Percentiles rank a stretch among this genome's conserved stretches.
Conservation (phyloP, 2,113 vertebrate genomes). For the Synchiropus splendidus region DNA sequence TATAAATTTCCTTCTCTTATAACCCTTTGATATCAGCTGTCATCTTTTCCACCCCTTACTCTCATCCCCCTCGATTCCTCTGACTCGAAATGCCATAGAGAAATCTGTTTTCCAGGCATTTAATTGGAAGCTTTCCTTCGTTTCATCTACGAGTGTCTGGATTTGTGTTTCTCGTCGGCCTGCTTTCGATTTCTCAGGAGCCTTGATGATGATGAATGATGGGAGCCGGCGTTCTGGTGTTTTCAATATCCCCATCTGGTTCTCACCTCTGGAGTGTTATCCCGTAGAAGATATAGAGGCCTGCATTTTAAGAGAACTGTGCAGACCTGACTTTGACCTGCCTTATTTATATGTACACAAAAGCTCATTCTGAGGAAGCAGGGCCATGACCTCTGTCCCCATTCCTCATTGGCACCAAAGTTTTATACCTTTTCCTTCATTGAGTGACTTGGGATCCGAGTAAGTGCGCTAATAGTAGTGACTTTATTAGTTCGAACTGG, state of each 20-base stretch:
- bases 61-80: slow-evolving; percentile 35
- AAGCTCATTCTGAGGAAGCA: slow-evolving; percentile 14
- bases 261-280: slow-evolving; percentile 63
- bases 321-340: slow-evolving; percentile 16
- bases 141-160: slow-evolving; percentile 62
- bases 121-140: slow-evolving; percentile 58
- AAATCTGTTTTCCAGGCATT: slow-evolving; percentile 63
- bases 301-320: slow-evolving; percentile 23
- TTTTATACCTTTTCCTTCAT: slow-evolving; percentile 11
- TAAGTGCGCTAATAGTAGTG: slow-evolving; percentile 1
- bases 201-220: slow-evolving; percentile 66
- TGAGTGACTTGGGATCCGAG: slow-evolving; percentile 5
- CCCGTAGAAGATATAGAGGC: slow-evolving; percentile 46
- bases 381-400: slow-evolving; percentile 1
- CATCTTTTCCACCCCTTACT: slow-evolving; percentile 51
- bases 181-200: slow-evolving; percentile 65
- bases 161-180: slow-evolving; percentile 49
- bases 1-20: slow-evolving; percentile 15
- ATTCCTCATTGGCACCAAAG: neutral
- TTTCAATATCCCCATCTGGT: slow-evolving; percentile 65
- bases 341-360: slow-evolving; percentile 1
- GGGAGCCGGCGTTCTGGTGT: slow-evolving; percentile 45
- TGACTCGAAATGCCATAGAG: slow-evolving; percentile 29
- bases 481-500: slow-evolving; percentile 4
- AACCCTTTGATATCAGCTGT: slow-evolving; percentile 34